A percentile compares a stretch with the other conserved stretches of the same genome.
Evolutionary conservation across 2,888 invertebrate species (phyloP).

Genomic region (Parthenolecanium corni): DNA sequence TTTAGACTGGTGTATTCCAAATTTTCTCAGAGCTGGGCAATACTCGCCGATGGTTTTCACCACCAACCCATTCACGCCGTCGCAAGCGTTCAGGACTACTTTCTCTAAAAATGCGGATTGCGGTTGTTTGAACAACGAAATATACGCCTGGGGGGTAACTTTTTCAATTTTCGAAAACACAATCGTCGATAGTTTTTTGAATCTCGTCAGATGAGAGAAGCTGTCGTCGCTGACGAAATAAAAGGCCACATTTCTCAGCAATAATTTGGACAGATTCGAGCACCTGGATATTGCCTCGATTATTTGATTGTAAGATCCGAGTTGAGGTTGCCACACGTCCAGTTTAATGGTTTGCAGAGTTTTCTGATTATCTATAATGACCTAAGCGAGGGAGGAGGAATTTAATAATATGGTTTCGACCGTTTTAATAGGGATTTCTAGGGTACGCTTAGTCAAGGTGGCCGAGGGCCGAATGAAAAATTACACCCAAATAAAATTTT

Average conservation of each 20-base stretch:
- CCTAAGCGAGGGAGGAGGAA: neutral
- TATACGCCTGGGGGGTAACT: neutral
- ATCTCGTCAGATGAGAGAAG: neutral
- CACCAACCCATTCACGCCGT: conserved; percentile 3
- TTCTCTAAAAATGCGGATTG: conserved; percentile 13
- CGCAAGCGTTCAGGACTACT: conserved; percentile 11
- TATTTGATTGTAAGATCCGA: conserved; percentile 19
- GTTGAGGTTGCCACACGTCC: conserved; percentile 19
- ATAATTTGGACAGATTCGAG: neutral
- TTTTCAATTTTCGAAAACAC: conserved; percentile 18
- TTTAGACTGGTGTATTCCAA: conserved; percentile 13
- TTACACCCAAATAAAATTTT: too few species aligned
- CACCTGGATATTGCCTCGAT: conserved; percentile 12
- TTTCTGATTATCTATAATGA: conserved; percentile 5
- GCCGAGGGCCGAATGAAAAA: too few species aligned
- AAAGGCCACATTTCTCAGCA: conserved; percentile 10
- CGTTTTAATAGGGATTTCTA: too few species aligned
- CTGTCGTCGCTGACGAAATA: conserved; percentile 9
- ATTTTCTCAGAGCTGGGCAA: conserved; percentile 13
- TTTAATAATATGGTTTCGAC: too few species aligned
- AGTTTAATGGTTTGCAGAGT: conserved; percentile 11
- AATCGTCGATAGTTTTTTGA: neutral
- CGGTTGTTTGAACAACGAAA: conserved; percentile 7
- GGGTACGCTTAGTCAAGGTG: too few species aligned
- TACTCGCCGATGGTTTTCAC: conserved; percentile 15